phyloP scores from a whole-genome alignment of 2,113 vertebrate species.

The Narcine bancroftii region DNA sequence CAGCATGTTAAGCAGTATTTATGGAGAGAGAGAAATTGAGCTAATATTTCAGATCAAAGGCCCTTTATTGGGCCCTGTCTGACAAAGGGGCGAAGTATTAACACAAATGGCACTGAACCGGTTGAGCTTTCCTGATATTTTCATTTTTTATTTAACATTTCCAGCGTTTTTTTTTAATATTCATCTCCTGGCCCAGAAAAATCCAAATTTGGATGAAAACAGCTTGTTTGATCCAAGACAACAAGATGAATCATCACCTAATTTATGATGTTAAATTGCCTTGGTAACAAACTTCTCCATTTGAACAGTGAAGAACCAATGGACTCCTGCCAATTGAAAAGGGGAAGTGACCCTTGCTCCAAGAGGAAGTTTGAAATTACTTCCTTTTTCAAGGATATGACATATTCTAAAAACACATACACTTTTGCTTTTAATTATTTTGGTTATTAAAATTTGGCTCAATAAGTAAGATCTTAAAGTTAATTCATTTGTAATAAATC shows the following conservation, averaged over 20 bases:
- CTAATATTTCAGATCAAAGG: no score
- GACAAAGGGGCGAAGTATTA: no score
- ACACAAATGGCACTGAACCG: no score
- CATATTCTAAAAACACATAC: neutral
- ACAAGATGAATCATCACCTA: neutral
- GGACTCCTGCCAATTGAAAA: neutral
- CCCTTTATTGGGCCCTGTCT: no score
- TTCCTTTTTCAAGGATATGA: slow-evolving; percentile 10
- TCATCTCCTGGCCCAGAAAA: neutral
- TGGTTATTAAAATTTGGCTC: neutral
- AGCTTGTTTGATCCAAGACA: neutral
- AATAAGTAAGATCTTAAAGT: neutral
- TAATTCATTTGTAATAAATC: neutral
- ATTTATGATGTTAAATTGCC: neutral
- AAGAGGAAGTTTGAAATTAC: slow-evolving; percentile 29
- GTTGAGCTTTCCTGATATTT: no score
- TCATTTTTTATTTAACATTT: no score
- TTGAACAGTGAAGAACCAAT: neutral
- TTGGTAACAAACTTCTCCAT: neutral
- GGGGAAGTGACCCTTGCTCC: neutral
- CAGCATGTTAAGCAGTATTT: no score
- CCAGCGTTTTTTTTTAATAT: no score
- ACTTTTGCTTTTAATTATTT: neutral
- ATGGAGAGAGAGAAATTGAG: no score
- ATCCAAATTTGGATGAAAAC: neutral